Evolutionary conservation across 2,888 invertebrate genomes (phyloP), one percentile per base, ranked within the genome.

Genomic region (Hypomecis punctinalis): DNA sequence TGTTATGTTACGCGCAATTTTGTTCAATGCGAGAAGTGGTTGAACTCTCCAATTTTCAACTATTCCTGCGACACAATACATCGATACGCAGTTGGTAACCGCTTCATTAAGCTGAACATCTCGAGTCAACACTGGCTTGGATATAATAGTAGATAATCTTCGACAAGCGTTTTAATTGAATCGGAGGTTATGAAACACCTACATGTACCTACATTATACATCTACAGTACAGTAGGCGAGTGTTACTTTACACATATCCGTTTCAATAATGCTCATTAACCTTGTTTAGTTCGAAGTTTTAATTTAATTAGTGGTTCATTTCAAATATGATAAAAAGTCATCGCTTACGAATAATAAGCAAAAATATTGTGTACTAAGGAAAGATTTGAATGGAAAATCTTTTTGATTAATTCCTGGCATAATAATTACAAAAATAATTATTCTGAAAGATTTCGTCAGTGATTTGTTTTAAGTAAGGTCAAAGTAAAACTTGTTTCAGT

Each of bases 91-190:
- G 54, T 61, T 43, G 43, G 39, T 35, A 68, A 64, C 63, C 52
- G 59, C 71, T 70, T 72, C 57, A 72, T 75, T 73, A 74, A 10
- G 59, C 53, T 42, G 33, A 67, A 68, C 58, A 74, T 72, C 63
- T 64, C 49, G 67, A 58, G 67, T 69, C 52, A 65, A 72, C 59
- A 55, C 56, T 48, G 58, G 69, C 75, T 74, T 75, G 73, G 68
- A 72, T 72, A 71, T 79, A 76, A 76, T 78, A 78, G 80, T 79
- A 77, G 77, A 82, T 81, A 81, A 79, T 79, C 78, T 76, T 74
- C 75, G 77, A 74, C 76, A 73, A 71, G 75, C 80, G 77, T 80
- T 84, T 82, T 85, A 84, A 86, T 86, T 84, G 83, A 57, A 45
- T 54, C 33, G 48, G 58, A 63, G 63, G 58, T 54, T 63, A 51